Conservation (phyloP, 2,113 vertebrate species). For the Hepsetus odoe region DNA sequence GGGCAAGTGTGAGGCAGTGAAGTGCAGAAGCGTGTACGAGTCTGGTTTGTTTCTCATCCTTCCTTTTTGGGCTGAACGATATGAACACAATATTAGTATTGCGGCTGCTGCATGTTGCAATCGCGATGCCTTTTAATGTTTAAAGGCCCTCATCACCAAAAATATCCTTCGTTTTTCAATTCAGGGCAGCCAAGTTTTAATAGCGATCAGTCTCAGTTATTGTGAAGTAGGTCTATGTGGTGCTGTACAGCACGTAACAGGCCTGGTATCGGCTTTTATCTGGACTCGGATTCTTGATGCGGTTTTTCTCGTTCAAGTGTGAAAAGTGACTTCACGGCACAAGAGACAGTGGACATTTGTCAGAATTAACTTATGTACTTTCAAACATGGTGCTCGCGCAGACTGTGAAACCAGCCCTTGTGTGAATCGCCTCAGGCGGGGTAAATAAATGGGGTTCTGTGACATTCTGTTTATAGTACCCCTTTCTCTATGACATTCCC, state of each 20-base stretch:
- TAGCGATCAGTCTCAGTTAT: too few species aligned
- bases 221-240: too few species aligned
- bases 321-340: not conserved
- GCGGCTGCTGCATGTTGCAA: too few species aligned
- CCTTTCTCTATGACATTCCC: constrained; percentile 21
- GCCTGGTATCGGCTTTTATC: too few species aligned
- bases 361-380: not conserved
- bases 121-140: too few species aligned
- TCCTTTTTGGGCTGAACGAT: too few species aligned
- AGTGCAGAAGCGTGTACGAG: not conserved
- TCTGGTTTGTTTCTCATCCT: not conserved
- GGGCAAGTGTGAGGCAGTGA: not conserved
- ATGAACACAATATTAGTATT: too few species aligned
- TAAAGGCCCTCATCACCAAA: too few species aligned
- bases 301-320: not conserved
- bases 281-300: not conserved
- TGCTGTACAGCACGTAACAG: too few species aligned
- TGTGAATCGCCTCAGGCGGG: not conserved
- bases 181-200: too few species aligned
- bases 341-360: not conserved
- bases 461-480: not conserved
- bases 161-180: too few species aligned
- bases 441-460: constrained; percentile 34
- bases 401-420: constrained; percentile 1
- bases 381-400: not conserved